Base-by-base conservation (phyloP, 2,113 vertebrate species). In the Pelecanus crispus region DNA sequence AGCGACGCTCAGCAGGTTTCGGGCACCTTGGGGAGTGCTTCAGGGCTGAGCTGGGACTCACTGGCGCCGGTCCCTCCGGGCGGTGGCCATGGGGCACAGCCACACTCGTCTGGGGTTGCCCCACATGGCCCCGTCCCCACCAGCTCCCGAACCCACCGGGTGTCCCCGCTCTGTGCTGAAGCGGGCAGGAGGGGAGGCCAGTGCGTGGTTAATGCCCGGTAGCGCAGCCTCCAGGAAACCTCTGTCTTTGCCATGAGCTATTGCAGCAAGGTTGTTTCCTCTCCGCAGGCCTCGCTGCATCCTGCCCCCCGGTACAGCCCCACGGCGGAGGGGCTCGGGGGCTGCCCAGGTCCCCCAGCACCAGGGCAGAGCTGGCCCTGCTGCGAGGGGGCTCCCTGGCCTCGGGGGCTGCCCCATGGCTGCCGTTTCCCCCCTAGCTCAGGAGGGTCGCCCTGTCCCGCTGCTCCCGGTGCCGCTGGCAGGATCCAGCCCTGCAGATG, bases 1-100 rank as follows among this genome's bases (percentile, higher is more conserved):
- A n/a, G 26, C 3, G 2, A 3, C 2, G 1, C 55, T 74, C 10
- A 4, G 28, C 0, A 0, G n/a, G 15, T 34, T 62, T 58, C 1
- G 2, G 61, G 17, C 28, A 6, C 63, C 3, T 9, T 20, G 10
- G 47, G 52, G 16, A 42, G 9, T 1, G 1, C 13, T 38, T 55
- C 18, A 11, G 17, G 5, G 17, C 77, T 62, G 78, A 78, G 21
- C 28, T 80, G 50, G 66, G 52, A 12, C 26, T 36, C 0, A 0
- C 31, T 62, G 31, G 11, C 1, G 0, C 59, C 21, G 0, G 16
- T 49, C 22, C 19, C 26, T n/a, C 15, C 0, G 9, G 4, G 44
- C 15, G 13, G 6, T 53, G 38, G 18, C 24, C 4, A 0, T 6
- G 15, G 53, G 63, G 25, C 11, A 10, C 32, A 72, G 44, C 45